Percentiles rank a stretch among this genome's conserved stretches.
These are phyloP conservation scores for Iphiclides podalirius DNA, from an alignment of 2,888 invertebrate genomes.

Conservation along the genomic window DNA sequence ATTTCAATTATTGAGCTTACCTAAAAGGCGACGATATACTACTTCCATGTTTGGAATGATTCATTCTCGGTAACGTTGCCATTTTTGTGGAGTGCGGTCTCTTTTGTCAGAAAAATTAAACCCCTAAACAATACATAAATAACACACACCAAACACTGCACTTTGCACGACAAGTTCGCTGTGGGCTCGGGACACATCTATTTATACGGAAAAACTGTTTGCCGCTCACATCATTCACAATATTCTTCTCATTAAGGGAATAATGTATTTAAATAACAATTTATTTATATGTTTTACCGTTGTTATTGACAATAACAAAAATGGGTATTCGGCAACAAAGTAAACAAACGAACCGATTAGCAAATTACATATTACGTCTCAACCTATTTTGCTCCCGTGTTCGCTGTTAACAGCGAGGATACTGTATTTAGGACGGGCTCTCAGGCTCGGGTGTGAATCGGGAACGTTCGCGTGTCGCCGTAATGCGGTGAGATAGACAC, in stretches of 20 bases:
- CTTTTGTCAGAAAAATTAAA: slow-evolving; percentile 24
- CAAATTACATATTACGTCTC: slow-evolving; percentile 37
- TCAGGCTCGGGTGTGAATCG: slow-evolving; percentile 51
- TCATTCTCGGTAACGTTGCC: slow-evolving; percentile 72
- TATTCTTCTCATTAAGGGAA: slow-evolving; percentile 16
- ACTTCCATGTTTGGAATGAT: slow-evolving; percentile 59
- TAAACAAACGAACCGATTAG: slow-evolving; percentile 45
- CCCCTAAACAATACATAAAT: slow-evolving; percentile 29
- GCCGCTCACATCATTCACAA: slow-evolving; percentile 21
- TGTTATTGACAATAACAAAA: slow-evolving; percentile 5
- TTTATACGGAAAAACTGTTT: slow-evolving; percentile 29
- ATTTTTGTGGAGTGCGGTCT: slow-evolving; percentile 38
- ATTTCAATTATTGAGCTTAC: no score
- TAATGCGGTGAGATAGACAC: slow-evolving; percentile 35
- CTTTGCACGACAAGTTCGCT: slow-evolving; percentile 32
- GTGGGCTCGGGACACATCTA: slow-evolving; percentile 36
- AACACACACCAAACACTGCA: slow-evolving; percentile 23
- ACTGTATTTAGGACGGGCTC: slow-evolving; percentile 58
- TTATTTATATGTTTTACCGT: no score
- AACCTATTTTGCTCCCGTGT: slow-evolving; percentile 36
- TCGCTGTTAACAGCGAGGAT: slow-evolving; percentile 42
- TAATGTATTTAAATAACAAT: background rate
- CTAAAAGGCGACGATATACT: slow-evolving; percentile 38
- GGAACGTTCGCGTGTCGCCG: slow-evolving; percentile 49
- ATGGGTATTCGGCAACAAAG: slow-evolving; percentile 19